Evolutionary conservation across 2,888 invertebrate genomes (phyloP).

Genomic region (Iselma pallidipennis): DNA sequence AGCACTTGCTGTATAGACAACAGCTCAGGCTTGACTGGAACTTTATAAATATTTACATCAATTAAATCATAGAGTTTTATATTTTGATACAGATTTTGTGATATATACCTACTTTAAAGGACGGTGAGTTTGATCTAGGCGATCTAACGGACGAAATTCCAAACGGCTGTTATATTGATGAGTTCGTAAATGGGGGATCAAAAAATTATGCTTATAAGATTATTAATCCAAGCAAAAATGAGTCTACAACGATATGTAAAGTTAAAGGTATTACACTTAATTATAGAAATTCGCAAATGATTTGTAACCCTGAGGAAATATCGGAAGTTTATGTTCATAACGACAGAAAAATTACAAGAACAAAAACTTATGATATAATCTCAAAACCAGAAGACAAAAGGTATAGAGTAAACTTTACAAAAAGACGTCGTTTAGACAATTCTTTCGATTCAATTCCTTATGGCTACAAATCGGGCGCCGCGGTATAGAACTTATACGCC

Average conservation of each 20-base stretch:
- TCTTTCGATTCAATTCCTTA: too few relatives aligned
- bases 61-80: constrained; percentile 41
- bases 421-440: too few relatives aligned
- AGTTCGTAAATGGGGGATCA: constrained; percentile 45
- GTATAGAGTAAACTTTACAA: too few relatives aligned
- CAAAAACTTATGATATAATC: too few relatives aligned
- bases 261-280: constrained; percentile 25
- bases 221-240: constrained; percentile 8
- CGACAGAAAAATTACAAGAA: too few relatives aligned
- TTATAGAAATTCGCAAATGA: constrained; percentile 15
- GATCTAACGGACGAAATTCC: constrained; percentile 47
- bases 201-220: constrained; percentile 46
- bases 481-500: too few relatives aligned
- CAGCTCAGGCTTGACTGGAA: too few relatives aligned
- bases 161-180: constrained; percentile 26
- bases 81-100: constrained; percentile 49
- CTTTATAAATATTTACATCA: constrained; percentile 39
- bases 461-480: too few relatives aligned
- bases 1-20: constrained; percentile 48
- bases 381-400: too few relatives aligned
- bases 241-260: constrained; percentile 21
- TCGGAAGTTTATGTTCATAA: too few relatives aligned
- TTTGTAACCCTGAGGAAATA: too few relatives aligned
- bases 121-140: constrained; percentile 36
- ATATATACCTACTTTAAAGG: constrained; percentile 36